Evolutionary conservation across 2,888 invertebrate species (phyloP).

Genomic region (Imbricaverruca yamaguchii): DNA sequence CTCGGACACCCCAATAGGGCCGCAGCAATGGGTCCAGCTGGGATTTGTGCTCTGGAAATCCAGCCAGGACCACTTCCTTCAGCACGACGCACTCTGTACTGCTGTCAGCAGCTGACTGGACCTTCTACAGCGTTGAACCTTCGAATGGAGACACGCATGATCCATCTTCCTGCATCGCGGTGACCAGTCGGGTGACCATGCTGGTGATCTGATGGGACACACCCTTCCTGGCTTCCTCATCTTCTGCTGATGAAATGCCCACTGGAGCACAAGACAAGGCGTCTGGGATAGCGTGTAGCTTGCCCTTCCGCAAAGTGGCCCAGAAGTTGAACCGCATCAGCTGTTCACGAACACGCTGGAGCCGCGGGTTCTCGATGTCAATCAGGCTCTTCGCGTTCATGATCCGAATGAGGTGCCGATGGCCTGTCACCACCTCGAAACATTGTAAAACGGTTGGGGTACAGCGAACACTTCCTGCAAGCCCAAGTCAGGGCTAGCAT

Average conservation of each 20-base stretch:
- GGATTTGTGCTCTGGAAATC: conserved; percentile 20
- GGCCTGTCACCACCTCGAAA: conserved; percentile 25
- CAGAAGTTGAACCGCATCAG: conserved; percentile 23
- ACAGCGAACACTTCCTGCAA: conserved; percentile 21
- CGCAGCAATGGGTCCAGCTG: not conserved
- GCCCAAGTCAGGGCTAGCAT: conserved; percentile 25
- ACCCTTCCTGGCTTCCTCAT: not conserved
- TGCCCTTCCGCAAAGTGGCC: conserved; percentile 22
- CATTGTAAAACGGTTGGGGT: conserved; percentile 19
- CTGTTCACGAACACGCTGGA: conserved; percentile 21
- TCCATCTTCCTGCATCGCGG: not conserved
- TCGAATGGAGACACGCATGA: not conserved
- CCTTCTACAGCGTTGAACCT: conserved; percentile 5
- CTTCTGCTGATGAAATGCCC: not conserved
- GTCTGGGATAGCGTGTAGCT: conserved; percentile 23
- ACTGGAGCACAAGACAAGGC: conserved; percentile 25
- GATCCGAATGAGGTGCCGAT: conserved; percentile 25
- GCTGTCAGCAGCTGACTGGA: conserved; percentile 14
- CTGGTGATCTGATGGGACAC: not conserved
- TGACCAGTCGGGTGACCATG: not conserved
- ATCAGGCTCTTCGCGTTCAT: conserved; percentile 23
- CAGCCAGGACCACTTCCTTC: not conserved
- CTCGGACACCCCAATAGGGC: conserved; percentile 19
- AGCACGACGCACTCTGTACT: conserved; percentile 14
- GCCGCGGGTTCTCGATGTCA: conserved; percentile 26